Evolutionary conservation across 2,797 vertebrate species (phyloP), one percentile per base, ranked within the genome.

Genomic region (Chelon labrosus): DNA sequence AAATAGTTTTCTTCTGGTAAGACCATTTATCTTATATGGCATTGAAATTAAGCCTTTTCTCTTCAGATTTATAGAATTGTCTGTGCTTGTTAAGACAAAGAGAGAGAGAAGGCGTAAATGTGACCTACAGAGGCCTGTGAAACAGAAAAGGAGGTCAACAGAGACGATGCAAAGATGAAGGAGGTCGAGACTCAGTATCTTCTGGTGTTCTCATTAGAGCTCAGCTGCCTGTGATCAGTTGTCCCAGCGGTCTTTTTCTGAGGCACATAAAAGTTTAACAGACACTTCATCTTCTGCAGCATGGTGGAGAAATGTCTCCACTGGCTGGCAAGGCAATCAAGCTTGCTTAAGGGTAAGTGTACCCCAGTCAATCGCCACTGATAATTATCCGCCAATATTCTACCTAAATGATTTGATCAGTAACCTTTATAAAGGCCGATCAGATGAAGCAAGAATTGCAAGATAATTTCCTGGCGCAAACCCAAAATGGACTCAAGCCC

Each of bases 161-260:
- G 37, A 66, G 16, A 69, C 17, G 8, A 56, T 19, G 27, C 12
- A 11, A 70, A 51, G 46, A 70, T 53, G 25, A 66, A 89, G 39
- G 25, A 52, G 70, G 55, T 52, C 0, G 10, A 66, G 59, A 37
- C 55, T 42, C 4, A 0, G 60, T 9, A 10, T 75, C 56, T 64
- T 50, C 52, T 44, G 27, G 52, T 55, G 49, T 27, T 65, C 77
- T 85, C 70, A 74, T 91, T 86, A 89, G 65, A 71, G 72, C 37
- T 20, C 6, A 2, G 47, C 42, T 60, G 56, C 7, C 61, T 63
- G 54, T 51, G 59, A 86, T 56, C 31, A 10, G 65, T 60, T 55
- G 22, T 77, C 77, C 64, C 70, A 60, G 44, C 10, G 31, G 77
- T 47, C 39, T 57, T 61, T 31, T 65, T 73, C 55, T 46, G 55